Evolutionary conservation across 23 tunicate species (phyloP).

Genomic region (Corella eumyota): DNA sequence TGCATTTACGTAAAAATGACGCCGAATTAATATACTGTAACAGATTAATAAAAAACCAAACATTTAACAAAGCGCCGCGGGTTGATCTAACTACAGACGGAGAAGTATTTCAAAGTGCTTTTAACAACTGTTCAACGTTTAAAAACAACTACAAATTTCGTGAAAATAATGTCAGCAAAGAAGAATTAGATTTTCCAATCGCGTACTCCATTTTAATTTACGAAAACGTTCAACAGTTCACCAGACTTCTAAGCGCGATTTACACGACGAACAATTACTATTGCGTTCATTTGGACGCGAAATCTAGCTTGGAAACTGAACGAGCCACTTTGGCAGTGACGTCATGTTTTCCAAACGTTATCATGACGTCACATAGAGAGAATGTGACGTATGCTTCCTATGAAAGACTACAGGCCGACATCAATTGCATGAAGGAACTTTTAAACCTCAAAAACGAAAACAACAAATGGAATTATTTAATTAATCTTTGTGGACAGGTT

Average conservation of each 20-base stretch:
- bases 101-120: too few relatives aligned
- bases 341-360: conserved; percentile 13
- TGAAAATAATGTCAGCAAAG: too few relatives aligned
- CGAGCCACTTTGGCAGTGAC: neutral
- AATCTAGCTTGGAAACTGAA: neutral
- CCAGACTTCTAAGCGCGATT: conserved; percentile 1
- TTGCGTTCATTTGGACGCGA: conserved; percentile 11
- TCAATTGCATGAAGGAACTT: conserved; percentile 26
- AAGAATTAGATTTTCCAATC: conserved; percentile 37
- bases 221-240: neutral
- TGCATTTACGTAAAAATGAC: too few relatives aligned
- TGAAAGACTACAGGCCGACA: conserved; percentile 21
- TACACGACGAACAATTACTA: conserved; percentile 5
- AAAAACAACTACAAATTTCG: too few relatives aligned
- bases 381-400: conserved; percentile 10
- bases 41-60: too few relatives aligned
- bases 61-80: neutral
- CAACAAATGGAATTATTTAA: conserved; percentile 15
- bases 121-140: too few relatives aligned
- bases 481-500: conserved; percentile 37
- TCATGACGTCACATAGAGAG: conserved; percentile 4
- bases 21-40: too few relatives aligned
- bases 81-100: neutral
- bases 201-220: conserved; percentile 33
- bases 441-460: conserved; percentile 1